Conservation (phyloP, 1,140 invertebrate genomes). For the Drosophila hydei region DNA sequence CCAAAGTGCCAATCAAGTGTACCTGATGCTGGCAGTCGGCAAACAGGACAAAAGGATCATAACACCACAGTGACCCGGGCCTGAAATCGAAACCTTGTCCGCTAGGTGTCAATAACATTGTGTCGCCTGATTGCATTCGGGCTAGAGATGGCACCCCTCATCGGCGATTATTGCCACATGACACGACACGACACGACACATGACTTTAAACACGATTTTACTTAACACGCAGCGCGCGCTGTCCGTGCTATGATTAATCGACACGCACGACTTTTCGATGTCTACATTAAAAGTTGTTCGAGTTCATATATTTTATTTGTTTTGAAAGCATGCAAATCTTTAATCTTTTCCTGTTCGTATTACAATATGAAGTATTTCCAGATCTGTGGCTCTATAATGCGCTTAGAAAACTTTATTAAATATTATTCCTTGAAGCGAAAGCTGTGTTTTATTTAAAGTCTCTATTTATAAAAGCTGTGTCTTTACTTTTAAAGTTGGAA, state of each 20-base stretch:
- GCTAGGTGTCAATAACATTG: conserved; percentile 77
- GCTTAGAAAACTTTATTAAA: too few species aligned
- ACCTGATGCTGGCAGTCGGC: conserved; percentile 12
- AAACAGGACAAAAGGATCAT: conserved; percentile 6
- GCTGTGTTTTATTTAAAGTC: too few species aligned
- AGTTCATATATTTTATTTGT: not conserved
- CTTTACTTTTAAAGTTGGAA: too few species aligned
- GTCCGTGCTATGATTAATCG: conserved; percentile 15
- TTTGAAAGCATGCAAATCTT: too few species aligned
- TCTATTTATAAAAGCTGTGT: too few species aligned
- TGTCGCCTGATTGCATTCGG: conserved; percentile 34
- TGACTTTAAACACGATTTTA: conserved; percentile 8
- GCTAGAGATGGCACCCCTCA: conserved; percentile 7
- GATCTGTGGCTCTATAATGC: too few species aligned
- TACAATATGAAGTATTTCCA: too few species aligned
- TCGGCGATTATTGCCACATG: conserved; percentile 4
- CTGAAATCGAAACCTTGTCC: conserved; percentile 71
- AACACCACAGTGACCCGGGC: conserved; percentile 7
- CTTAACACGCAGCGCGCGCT: conserved; percentile 1
- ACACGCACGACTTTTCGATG: conserved; percentile 5
- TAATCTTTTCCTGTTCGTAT: too few species aligned
- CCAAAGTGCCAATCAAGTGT: conserved; percentile 72
- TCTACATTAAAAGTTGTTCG: not conserved
- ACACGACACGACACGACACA: conserved; percentile 19
- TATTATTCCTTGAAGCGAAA: too few species aligned